Percentiles rank a stretch among this genome's conserved stretches.
Evolutionary conservation across 1,140 invertebrate species (phyloP).

Genomic region (Orius insidiosus): DNA sequence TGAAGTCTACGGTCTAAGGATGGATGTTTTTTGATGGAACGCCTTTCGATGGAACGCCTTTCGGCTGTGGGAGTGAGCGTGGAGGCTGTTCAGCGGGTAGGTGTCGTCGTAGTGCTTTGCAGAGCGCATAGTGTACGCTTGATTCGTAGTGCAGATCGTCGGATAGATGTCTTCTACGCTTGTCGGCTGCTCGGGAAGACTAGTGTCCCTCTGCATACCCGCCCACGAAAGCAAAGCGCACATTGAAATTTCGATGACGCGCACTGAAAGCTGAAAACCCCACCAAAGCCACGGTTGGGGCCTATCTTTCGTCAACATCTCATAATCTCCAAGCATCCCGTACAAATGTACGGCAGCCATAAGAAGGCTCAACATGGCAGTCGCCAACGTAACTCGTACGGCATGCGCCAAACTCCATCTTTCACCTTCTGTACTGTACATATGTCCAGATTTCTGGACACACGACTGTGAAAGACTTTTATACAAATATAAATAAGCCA

Average conservation of each 20-base stretch:
- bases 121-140: constrained; percentile 61
- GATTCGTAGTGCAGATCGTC: constrained; percentile 67
- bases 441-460: constrained; percentile 26
- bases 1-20: constrained; percentile 21
- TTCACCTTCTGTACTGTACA: constrained; percentile 24
- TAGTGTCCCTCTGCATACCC: constrained; percentile 32
- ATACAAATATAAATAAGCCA: constrained; percentile 72
- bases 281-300: constrained; percentile 66
- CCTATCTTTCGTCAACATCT: constrained; percentile 28
- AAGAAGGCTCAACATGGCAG: constrained; percentile 61
- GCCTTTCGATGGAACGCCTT: too few species aligned
- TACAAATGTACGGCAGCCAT: constrained; percentile 67
- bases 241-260: constrained; percentile 66
- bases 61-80: constrained; percentile 19
- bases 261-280: constrained; percentile 68
- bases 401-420: constrained; percentile 38
- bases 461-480: constrained; percentile 28
- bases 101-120: constrained; percentile 56
- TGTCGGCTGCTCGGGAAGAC: constrained; percentile 14
- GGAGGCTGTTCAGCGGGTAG: constrained; percentile 35
- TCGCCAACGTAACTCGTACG: constrained; percentile 69
- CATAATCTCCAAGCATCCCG: constrained; percentile 53
- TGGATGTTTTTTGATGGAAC: constrained; percentile 12
- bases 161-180: constrained; percentile 44
- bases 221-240: constrained; percentile 63